These are phyloP conservation scores for Muricea muricata DNA, from an alignment of 92 coral and sea anemone species.

Conservation along the genomic window DNA sequence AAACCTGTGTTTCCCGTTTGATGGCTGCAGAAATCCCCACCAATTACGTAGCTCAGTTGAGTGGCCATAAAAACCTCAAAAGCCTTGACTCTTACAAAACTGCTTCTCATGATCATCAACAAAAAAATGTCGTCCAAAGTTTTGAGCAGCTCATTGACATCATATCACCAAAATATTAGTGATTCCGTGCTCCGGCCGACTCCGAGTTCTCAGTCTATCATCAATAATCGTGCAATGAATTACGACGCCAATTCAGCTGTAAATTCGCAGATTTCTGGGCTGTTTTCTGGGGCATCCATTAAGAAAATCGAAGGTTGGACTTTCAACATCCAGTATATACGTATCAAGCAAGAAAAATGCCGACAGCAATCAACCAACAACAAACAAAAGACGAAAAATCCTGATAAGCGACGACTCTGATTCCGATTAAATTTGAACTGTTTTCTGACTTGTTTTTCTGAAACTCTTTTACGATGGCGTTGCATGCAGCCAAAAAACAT, in stretches of 20 bases:
- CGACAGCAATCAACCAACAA: neutral
- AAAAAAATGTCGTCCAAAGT: neutral
- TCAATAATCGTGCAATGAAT: neutral
- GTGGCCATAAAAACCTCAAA: neutral
- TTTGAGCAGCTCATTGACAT: neutral
- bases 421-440: neutral
- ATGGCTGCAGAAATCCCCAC: neutral
- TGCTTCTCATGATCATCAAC: neutral
- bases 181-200: neutral
- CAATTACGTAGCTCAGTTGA: neutral
- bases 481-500: neutral
- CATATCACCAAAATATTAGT: neutral
- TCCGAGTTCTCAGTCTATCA: neutral
- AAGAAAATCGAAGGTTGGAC: neutral
- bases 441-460: neutral
- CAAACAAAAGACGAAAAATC: no score
- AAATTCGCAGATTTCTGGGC: no score
- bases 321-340: neutral
- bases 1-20: neutral
- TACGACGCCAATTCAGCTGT: neutral
- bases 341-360: neutral
- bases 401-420: neutral
- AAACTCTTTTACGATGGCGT: neutral
- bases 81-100: no score
- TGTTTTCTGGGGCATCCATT: neutral